phyloP scores from a whole-genome alignment of 2,797 vertebrate genomes.

The Ctenopoma multispine region DNA sequence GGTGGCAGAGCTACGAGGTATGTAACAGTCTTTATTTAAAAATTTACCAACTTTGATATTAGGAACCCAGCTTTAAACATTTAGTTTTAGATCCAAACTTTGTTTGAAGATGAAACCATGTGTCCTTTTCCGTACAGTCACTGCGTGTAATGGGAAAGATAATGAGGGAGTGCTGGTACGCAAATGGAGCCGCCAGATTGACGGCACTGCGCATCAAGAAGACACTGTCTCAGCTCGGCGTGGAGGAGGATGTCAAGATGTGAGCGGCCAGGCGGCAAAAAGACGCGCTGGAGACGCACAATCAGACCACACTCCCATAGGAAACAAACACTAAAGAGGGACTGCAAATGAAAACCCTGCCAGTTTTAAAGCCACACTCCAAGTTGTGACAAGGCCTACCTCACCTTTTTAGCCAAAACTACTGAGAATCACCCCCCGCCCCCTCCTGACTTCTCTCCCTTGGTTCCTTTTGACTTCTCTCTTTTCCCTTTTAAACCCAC shows the following conservation, averaged over 20 bases:
- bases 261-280: conserved; percentile 71
- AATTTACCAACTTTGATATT: not conserved
- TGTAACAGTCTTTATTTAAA: conserved; percentile 8
- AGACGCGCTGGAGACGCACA: conserved; percentile 63
- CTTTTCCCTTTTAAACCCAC: conserved; percentile 11
- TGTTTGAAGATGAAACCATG: not conserved
- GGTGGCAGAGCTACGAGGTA: conserved; percentile 99
- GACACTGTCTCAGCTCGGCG: conserved; percentile 96
- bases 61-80: not conserved
- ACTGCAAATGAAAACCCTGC: conserved; percentile 82
- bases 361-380: conserved; percentile 86
- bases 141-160: conserved; percentile 99
- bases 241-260: conserved; percentile 98
- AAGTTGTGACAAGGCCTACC: conserved; percentile 88
- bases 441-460: conserved; percentile 21
- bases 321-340: conserved; percentile 72
- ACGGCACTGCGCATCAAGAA: conserved; percentile 99
- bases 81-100: not conserved
- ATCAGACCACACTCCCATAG: conserved; percentile 61
- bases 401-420: conserved; percentile 90
- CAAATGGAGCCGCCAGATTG: conserved; percentile 94
- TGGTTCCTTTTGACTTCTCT: conserved; percentile 27
- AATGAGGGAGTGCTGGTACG: conserved; percentile 99
- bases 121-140: conserved; percentile 81
- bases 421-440: conserved; percentile 78